phyloP scores from a whole-genome alignment of 2,797 vertebrate species.

The Protonibea diacanthus region DNA sequence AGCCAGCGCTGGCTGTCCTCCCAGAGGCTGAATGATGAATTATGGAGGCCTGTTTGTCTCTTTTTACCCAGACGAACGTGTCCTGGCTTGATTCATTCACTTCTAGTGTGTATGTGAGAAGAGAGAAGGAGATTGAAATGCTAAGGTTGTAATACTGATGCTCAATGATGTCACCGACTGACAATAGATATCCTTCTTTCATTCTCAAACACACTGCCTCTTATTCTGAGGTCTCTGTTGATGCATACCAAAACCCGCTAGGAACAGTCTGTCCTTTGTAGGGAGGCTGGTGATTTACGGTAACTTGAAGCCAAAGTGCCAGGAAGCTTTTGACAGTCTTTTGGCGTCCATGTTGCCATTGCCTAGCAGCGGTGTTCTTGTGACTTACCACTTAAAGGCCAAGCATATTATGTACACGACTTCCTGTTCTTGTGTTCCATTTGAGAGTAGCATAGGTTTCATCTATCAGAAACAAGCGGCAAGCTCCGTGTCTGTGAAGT shows the following conservation, averaged over 20 bases:
- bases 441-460: too few species aligned
- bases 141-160: constrained; percentile 43
- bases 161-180: constrained; percentile 48
- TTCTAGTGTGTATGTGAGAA: constrained; percentile 18
- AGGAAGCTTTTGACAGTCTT: constrained; percentile 44
- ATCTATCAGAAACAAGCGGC: too few species aligned
- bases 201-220: constrained; percentile 1
- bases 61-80: constrained; percentile 66
- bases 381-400: too few species aligned
- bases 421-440: too few species aligned
- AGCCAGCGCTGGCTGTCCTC: constrained; percentile 68
- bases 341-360: background rate
- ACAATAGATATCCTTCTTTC: constrained; percentile 28
- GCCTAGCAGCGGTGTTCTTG: too few species aligned
- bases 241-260: constrained; percentile 13
- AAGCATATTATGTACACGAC: too few species aligned
- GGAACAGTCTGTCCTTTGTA: constrained; percentile 53
- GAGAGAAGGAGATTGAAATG: constrained; percentile 11
- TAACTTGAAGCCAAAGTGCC: constrained; percentile 41
- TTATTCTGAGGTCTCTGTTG: constrained; percentile 24
- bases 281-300: constrained; percentile 45
- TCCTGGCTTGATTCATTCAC: constrained; percentile 55
- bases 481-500: too few species aligned
- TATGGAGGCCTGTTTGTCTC: constrained; percentile 69
- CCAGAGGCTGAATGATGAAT: constrained; percentile 76